Percentiles rank a stretch among this genome's conserved stretches.
Evolutionary conservation across 2,888 invertebrate species (phyloP).

Genomic region (Polymixis lichenea): DNA sequence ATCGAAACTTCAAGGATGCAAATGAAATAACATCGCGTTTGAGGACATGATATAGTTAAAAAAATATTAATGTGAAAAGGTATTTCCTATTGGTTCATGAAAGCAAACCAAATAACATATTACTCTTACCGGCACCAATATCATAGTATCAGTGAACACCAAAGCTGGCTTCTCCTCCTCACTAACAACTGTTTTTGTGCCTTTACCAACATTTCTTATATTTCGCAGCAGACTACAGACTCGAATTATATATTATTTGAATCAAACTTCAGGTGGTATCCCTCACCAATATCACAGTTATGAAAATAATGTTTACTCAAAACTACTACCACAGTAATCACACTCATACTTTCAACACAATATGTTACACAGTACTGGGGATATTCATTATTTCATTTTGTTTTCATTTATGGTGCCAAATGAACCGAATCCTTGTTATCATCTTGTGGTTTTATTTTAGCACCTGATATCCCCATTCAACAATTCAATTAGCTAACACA

Average conservation of each 20-base stretch:
- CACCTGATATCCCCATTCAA: constrained; percentile 56
- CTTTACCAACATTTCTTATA: constrained; percentile 82
- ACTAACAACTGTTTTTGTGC: constrained; percentile 82
- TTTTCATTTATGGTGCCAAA: constrained; percentile 42
- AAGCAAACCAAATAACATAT: constrained; percentile 83
- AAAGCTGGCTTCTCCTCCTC: constrained; percentile 89
- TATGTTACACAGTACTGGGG: constrained; percentile 58
- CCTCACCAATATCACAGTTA: constrained; percentile 88
- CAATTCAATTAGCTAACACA: constrained; percentile 54
- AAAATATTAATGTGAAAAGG: constrained; percentile 90
- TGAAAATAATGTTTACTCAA: constrained; percentile 80
- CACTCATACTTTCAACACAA: constrained; percentile 76
- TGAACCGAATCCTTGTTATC: constrained; percentile 10
- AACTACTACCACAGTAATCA: constrained; percentile 75
- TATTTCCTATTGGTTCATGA: constrained; percentile 89
- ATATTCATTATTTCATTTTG: constrained; percentile 45
- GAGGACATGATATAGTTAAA: constrained; percentile 91
- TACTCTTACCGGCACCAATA: constrained; percentile 85
- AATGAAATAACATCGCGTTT: constrained; percentile 87
- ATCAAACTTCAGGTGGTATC: constrained; percentile 81
- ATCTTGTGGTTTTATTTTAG: constrained; percentile 28
- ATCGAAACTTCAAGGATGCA: constrained; percentile 85
- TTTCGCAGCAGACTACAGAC: constrained; percentile 73
- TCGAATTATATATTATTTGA: constrained; percentile 72
- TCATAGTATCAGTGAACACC: constrained; percentile 84